phyloP scores from a whole-genome alignment of 37 sponge, comb jelly and placozoan genomes.

The Ephydatia muelleri region DNA sequence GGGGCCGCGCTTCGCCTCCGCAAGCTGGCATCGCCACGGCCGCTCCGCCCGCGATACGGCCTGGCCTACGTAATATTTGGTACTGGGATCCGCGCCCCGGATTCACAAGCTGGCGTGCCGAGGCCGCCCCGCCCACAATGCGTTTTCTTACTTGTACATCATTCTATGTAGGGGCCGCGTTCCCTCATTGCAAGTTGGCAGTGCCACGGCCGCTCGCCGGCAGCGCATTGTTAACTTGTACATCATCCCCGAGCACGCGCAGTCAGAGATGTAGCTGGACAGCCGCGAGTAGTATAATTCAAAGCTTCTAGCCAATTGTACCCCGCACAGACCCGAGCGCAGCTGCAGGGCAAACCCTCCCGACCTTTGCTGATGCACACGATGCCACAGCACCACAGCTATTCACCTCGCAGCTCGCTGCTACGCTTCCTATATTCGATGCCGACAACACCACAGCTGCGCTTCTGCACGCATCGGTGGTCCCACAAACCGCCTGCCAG shows the following conservation, averaged over 20 bases:
- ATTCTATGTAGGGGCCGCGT: not conserved
- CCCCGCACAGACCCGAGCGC: slow-evolving; percentile 1
- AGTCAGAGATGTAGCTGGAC: too few relatives aligned
- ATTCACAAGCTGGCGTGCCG: not conserved
- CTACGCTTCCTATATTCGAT: not conserved
- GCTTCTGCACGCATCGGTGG: not conserved
- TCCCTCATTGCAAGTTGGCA: not conserved
- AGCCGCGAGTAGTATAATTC: not conserved
- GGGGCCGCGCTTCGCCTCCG: not conserved
- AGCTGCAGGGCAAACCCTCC: too few relatives aligned
- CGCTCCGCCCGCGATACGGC: not conserved
- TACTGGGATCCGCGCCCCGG: not conserved
- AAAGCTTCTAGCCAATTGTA: not conserved
- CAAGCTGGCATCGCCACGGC: not conserved
- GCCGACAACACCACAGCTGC: not conserved
- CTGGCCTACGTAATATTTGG: not conserved
- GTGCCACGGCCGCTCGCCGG: not conserved
- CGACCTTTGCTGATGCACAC: not conserved
- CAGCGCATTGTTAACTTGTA: not conserved
- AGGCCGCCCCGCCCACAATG: not conserved
- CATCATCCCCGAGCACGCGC: not conserved
- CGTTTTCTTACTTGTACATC: not conserved
- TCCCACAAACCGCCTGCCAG: slow-evolving; percentile 7
- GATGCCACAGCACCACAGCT: not conserved
- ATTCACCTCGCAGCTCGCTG: too few relatives aligned